Base-by-base conservation (phyloP, 2,797 vertebrate genomes). In the Muscicapa comitata region DNA sequence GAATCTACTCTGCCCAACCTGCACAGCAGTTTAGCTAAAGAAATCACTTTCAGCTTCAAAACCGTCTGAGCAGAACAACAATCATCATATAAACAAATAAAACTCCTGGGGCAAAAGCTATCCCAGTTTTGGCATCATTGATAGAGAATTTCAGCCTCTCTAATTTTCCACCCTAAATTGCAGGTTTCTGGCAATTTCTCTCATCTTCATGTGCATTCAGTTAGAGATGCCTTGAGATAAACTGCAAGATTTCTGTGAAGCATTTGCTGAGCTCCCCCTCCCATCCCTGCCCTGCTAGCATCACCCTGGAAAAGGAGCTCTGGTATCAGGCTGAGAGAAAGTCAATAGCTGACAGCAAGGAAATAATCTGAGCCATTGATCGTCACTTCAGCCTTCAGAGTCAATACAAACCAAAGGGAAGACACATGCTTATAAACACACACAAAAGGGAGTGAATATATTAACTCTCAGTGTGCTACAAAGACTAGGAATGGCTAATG, bases 331-430 rank as follows among this genome's bases (percentile, higher is more conserved):
- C 80, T 54, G 94, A 97, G 95, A 92, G 97, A 98, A 98, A 98
- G 98, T 97, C 97, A 96, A 98, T 98, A 98, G 96, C 98, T 97
- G 98, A 98, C 97, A 97, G 98, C 94, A 97, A 96, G 97, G 96
- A 98, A 98, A 98, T 98, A 98, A 98, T 98, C 96, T 94, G 81
- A 97, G 97, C 88, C 97, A 98, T 97, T 98, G 98, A 98, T 98
- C 97, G 94, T 74, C 94, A 96, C 97, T 96, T 97, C 96, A 97
- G 96, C 91, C 93, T 96, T 93, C 77, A 97, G 97, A 97, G 97
- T 96, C 96, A 97, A 96, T 96, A 97, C 95, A 97, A 96, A 97
- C 96, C 96, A 95, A 95, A 96, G 75, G 89, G 88, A 81, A 97
- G 97, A 98, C 91, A 94, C 75, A 76, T 6, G 2, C 75, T 91